phyloP scores from a whole-genome alignment of 2,888 invertebrate genomes.

The Unio delphinus region DNA sequence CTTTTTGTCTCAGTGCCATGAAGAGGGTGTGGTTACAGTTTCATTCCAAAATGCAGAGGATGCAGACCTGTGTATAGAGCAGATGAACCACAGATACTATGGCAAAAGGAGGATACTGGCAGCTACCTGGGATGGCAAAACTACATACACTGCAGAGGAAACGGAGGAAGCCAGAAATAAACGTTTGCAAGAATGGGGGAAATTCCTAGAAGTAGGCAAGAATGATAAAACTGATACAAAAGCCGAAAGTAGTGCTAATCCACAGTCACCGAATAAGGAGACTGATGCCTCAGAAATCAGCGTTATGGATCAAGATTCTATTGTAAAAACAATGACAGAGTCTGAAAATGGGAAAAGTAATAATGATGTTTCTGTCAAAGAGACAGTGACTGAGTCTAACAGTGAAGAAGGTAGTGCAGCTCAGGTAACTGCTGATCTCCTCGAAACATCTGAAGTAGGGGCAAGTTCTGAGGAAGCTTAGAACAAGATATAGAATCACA shows the following conservation, averaged over 20 bases:
- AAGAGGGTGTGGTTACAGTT: conserved; percentile 94
- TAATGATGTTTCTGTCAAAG: too few species aligned
- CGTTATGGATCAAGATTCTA: too few species aligned
- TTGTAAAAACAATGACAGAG: too few species aligned
- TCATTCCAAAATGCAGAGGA: conserved; percentile 91
- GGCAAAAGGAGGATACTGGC: conserved; percentile 88
- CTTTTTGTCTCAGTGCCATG: conserved; percentile 80
- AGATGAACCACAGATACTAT: conserved; percentile 92
- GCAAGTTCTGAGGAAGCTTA: too few species aligned
- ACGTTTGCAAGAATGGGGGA: conserved; percentile 88
- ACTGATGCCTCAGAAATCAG: too few species aligned
- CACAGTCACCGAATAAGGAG: too few species aligned
- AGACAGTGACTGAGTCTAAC: too few species aligned
- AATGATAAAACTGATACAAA: not conserved
- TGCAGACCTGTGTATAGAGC: conserved; percentile 89
- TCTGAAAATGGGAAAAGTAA: too few species aligned
- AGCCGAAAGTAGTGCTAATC: not conserved
- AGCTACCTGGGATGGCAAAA: conserved; percentile 95
- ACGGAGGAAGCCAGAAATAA: conserved; percentile 88
- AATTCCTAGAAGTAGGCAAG: conserved; percentile 55
- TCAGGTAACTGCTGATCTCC: too few species aligned
- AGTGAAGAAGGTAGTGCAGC: too few species aligned
- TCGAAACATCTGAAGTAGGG: too few species aligned
- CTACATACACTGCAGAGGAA: conserved; percentile 91
- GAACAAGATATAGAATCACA: too few species aligned